Percentiles rank a stretch among this genome's conserved stretches.
Evolutionary conservation across 2,888 invertebrate genomes (phyloP).

Genomic region (Diachrysia chrysitis): DNA sequence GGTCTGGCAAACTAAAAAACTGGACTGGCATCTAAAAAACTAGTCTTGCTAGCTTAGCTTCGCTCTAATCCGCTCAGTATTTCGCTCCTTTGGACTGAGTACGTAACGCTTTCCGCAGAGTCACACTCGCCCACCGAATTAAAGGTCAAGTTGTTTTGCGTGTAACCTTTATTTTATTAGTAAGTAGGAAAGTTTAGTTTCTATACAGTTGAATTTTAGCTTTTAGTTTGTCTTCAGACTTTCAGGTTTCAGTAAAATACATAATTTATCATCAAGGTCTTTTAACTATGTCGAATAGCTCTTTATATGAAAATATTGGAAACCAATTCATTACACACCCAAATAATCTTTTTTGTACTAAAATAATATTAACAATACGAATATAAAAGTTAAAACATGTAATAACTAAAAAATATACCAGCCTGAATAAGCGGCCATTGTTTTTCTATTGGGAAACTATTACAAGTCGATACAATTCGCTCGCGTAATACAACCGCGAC

Average conservation of each 20-base stretch:
- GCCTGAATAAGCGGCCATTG: background rate
- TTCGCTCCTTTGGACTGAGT: constrained; percentile 20
- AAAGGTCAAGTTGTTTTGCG: constrained; percentile 19
- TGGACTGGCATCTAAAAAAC: constrained; percentile 18
- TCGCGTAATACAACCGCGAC: constrained; percentile 14
- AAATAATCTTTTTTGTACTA: too few species aligned
- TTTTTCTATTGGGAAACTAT: background rate
- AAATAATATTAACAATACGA: too few species aligned
- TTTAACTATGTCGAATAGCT: too few species aligned
- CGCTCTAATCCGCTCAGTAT: constrained; percentile 38
- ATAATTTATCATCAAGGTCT: too few species aligned
- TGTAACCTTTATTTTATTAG: constrained; percentile 20
- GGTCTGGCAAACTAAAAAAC: constrained; percentile 14
- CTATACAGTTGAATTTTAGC: too few species aligned
- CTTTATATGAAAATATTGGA: too few species aligned
- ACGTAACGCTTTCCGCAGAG: constrained; percentile 32
- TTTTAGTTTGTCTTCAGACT: too few species aligned
- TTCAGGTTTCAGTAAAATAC: too few species aligned
- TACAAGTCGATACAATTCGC: background rate
- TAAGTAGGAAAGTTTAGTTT: background rate
- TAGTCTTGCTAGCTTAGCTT: constrained; percentile 34
- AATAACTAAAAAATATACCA: too few species aligned
- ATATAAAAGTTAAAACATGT: too few species aligned
- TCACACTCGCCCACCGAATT: constrained; percentile 15
- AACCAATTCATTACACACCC: too few species aligned